These are phyloP conservation scores for Sphaeridia pumilis DNA, from an alignment of 2,888 invertebrate species.

Conservation along the genomic window DNA sequence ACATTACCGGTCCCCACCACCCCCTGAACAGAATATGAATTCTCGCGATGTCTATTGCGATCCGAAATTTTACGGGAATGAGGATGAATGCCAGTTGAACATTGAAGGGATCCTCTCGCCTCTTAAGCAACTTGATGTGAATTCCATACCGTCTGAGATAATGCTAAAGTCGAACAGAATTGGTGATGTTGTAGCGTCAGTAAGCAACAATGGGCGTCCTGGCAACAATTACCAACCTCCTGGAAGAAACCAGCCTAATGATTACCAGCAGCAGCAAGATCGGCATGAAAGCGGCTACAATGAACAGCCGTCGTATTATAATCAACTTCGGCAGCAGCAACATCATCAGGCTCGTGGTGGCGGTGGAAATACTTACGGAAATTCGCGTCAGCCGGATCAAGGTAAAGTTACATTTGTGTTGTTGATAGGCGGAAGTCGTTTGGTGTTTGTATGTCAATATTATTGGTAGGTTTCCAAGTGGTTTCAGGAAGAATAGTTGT, in stretches of 20 bases:
- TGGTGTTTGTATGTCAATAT: too few species aligned
- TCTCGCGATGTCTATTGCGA: slow-evolving; percentile 6
- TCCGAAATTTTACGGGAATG: slow-evolving; percentile 10
- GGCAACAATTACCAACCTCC: background rate
- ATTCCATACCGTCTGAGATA: slow-evolving; percentile 29
- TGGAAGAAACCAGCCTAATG: background rate
- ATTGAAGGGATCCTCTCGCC: slow-evolving; percentile 17
- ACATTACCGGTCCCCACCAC: too few species aligned
- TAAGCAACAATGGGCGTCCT: background rate
- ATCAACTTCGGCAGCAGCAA: too few species aligned
- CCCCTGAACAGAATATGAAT: background rate
- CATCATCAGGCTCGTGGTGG: too few species aligned
- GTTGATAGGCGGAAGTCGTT: too few species aligned
- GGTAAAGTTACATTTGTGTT: too few species aligned
- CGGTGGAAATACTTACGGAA: too few species aligned
- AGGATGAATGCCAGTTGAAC: slow-evolving; percentile 12
- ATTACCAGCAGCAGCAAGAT: background rate
- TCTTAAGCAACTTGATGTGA: slow-evolving; percentile 24
- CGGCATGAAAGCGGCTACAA: background rate
- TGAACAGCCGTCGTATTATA: too few species aligned
- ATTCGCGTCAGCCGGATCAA: too few species aligned
- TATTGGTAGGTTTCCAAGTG: too few species aligned
- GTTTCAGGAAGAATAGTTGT: too few species aligned
- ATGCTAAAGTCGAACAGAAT: slow-evolving; percentile 23
- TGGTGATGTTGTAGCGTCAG: slow-evolving; percentile 11